Conservation (phyloP, 2,888 invertebrate genomes). For the Xanthostigma xanthostigma region DNA sequence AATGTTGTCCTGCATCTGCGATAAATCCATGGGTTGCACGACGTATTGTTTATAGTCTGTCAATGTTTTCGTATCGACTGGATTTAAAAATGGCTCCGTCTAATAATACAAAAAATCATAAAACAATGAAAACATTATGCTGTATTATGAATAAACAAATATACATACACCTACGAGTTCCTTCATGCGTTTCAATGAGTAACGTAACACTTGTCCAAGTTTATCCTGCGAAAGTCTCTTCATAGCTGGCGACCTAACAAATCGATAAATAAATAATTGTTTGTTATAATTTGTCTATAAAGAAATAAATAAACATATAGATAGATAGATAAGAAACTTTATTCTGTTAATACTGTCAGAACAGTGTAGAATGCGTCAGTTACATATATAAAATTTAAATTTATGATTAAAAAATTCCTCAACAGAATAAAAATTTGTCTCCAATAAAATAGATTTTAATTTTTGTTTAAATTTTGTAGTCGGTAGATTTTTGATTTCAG, state of each 20-base stretch:
- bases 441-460: too few species aligned
- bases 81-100: slow-evolving; percentile 65
- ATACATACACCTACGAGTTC: slow-evolving; percentile 60
- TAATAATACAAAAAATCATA: slow-evolving; percentile 24
- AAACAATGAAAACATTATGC: neutral
- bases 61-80: slow-evolving; percentile 54
- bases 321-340: too few species aligned
- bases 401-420: too few species aligned
- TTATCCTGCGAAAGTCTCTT: slow-evolving; percentile 55
- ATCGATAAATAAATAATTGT: slow-evolving; percentile 5
- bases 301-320: too few species aligned
- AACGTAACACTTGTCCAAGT: slow-evolving; percentile 61
- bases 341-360: too few species aligned
- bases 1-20: slow-evolving; percentile 61
- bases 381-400: too few species aligned
- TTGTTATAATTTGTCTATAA: too few species aligned
- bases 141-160: slow-evolving; percentile 6
- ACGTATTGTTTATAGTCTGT: slow-evolving; percentile 71
- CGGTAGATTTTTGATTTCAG: too few species aligned
- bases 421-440: too few species aligned
- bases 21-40: slow-evolving; percentile 75
- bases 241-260: slow-evolving; percentile 50
- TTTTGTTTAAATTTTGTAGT: too few species aligned
- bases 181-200: slow-evolving; percentile 68
- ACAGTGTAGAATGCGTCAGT: too few species aligned